phyloP scores from a whole-genome alignment of 2,888 invertebrate species.

The Capitulum mitella region DNA sequence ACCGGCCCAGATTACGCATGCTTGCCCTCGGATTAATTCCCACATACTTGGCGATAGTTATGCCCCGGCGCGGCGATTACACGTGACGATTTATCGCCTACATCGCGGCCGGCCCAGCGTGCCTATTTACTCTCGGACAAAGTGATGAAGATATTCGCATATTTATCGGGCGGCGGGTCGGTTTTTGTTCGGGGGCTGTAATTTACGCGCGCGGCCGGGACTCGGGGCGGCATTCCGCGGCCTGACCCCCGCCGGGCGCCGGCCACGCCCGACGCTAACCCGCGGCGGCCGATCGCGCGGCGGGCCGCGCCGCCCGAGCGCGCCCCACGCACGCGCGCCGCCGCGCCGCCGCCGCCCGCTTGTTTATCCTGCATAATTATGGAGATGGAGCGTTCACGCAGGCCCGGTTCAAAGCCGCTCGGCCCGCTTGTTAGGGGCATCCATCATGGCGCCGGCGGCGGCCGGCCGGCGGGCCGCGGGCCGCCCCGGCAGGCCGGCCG shows the following conservation, averaged over 20 bases:
- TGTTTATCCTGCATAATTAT: conserved; percentile 16
- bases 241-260: conserved; percentile 1
- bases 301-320: neutral
- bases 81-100: neutral
- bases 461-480: neutral
- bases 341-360: neutral
- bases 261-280: neutral
- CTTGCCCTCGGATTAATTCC: conserved; percentile 1
- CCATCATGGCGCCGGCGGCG: neutral
- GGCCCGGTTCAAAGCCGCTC: neutral
- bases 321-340: neutral
- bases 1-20: neutral
- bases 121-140: conserved; percentile 1
- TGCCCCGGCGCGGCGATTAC: neutral
- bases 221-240: neutral
- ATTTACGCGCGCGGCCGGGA: neutral
- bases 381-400: conserved; percentile 2
- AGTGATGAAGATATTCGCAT: conserved; percentile 2
- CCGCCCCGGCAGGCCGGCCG: neutral
- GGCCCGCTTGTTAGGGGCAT: neutral
- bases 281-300: neutral
- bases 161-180: neutral
- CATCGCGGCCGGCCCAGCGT: neutral
- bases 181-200: neutral
- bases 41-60: neutral